These are phyloP conservation scores for Leucosticte australis DNA, from an alignment of 2,113 vertebrate genomes.

Conservation along the genomic window DNA sequence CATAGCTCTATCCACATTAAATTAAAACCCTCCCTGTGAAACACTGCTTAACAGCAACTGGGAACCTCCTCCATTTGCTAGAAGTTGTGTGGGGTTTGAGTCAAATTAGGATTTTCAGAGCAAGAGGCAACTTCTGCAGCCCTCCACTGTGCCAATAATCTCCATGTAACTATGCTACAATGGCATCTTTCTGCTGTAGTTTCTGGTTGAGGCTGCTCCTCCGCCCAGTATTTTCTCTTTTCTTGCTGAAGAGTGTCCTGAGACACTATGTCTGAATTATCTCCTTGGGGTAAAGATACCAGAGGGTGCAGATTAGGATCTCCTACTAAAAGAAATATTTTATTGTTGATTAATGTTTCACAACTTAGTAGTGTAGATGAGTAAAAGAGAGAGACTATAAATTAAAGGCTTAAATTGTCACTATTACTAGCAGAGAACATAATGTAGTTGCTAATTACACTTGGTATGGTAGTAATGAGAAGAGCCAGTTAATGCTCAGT, in stretches of 20 bases:
- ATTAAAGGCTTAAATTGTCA: background rate
- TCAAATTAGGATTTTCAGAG: background rate
- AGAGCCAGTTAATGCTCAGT: background rate
- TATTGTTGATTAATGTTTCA: background rate
- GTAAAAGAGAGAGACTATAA: background rate
- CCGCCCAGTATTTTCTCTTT: background rate
- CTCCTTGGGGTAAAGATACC: background rate
- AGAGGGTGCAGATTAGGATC: background rate
- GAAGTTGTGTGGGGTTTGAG: background rate
- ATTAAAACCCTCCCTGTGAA: background rate
- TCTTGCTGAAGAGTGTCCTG: background rate
- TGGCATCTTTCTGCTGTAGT: background rate
- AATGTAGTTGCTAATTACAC: background rate
- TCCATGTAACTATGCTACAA: background rate
- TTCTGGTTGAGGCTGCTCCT: background rate
- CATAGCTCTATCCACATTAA: background rate
- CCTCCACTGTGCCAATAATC: background rate
- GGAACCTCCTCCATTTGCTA: background rate
- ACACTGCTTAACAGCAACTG: background rate
- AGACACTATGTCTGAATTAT: background rate
- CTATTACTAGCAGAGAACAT: background rate
- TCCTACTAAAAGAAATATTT: background rate
- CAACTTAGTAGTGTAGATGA: background rate
- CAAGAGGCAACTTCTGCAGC: background rate
- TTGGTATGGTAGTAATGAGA: background rate